These are phyloP conservation scores for Brachycybe producta DNA, from an alignment of 2,888 invertebrate genomes.

Conservation along the genomic window DNA sequence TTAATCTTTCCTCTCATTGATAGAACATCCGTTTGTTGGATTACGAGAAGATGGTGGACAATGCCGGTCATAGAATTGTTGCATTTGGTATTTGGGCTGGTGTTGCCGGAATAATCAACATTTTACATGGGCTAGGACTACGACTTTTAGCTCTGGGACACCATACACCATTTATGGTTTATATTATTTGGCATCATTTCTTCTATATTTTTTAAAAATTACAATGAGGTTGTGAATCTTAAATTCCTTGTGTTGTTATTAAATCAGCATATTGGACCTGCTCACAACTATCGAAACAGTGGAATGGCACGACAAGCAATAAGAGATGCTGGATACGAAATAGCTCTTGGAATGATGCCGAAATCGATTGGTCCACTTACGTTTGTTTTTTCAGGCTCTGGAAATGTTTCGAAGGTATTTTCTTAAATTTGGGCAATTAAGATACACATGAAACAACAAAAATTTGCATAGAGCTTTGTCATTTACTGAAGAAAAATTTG, in stretches of 20 bases:
- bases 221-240: no score
- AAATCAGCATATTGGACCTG: conserved; percentile 80
- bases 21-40: conserved; percentile 89
- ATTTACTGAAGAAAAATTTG: background rate
- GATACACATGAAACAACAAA: background rate
- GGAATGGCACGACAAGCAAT: conserved; percentile 96
- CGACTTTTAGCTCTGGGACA: conserved; percentile 88
- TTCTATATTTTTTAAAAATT: background rate
- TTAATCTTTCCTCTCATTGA: conserved; percentile 22
- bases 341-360: conserved; percentile 89
- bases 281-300: conserved; percentile 95
- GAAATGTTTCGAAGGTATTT: conserved; percentile 75
- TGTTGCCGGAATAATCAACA: conserved; percentile 96
- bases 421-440: background rate
- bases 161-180: conserved; percentile 96
- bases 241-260: conserved; percentile 1
- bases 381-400: conserved; percentile 95
- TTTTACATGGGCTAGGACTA: conserved; percentile 90
- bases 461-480: background rate
- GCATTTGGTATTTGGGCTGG: conserved; percentile 99
- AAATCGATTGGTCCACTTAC: conserved; percentile 93
- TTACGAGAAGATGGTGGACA: conserved; percentile 91
- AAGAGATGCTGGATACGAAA: conserved; percentile 97
- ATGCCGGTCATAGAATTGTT: conserved; percentile 75
- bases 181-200: background rate